Conservation (phyloP, 53 echinoderm and acorn worm species). For the Zoroaster sp. region DNA sequence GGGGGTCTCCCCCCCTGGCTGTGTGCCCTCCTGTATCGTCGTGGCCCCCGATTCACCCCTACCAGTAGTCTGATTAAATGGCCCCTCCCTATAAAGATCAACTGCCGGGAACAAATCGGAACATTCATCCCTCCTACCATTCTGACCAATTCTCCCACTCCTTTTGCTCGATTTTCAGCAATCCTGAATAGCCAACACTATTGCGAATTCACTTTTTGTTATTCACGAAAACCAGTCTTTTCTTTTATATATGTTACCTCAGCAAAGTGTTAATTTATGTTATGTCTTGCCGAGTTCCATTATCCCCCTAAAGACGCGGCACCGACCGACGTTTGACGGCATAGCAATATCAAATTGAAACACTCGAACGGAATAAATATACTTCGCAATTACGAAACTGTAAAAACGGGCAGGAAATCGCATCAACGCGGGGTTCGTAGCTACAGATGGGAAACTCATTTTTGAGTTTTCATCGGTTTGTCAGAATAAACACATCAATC, state of each 20-base stretch:
- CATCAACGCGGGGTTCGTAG: not conserved
- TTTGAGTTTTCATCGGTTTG: not conserved
- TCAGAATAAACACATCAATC: slow-evolving; percentile 46
- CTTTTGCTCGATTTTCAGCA: no score
- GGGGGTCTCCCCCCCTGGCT: no score
- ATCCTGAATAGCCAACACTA: no score
- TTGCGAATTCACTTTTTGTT: no score
- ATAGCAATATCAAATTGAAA: not conserved
- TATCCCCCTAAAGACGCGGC: not conserved
- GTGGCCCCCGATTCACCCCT: no score
- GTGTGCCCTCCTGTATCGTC: no score
- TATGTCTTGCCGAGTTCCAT: not conserved
- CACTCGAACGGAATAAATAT: not conserved
- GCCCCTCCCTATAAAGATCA: no score
- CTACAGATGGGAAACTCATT: slow-evolving; percentile 42
- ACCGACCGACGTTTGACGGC: not conserved
- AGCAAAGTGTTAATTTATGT: not conserved
- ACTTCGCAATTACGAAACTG: not conserved
- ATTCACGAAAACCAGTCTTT: not conserved
- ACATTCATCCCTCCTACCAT: no score
- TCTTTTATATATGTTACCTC: not conserved
- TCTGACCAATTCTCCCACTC: no score
- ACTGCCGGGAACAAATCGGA: no score
- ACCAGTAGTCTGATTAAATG: no score
- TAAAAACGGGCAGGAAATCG: not conserved